A percentile compares a stretch with the other conserved stretches of the same genome.
These are phyloP conservation scores for Caenorhabditis angaria DNA, from an alignment of 2,888 invertebrate species.

Conservation along the genomic window DNA sequence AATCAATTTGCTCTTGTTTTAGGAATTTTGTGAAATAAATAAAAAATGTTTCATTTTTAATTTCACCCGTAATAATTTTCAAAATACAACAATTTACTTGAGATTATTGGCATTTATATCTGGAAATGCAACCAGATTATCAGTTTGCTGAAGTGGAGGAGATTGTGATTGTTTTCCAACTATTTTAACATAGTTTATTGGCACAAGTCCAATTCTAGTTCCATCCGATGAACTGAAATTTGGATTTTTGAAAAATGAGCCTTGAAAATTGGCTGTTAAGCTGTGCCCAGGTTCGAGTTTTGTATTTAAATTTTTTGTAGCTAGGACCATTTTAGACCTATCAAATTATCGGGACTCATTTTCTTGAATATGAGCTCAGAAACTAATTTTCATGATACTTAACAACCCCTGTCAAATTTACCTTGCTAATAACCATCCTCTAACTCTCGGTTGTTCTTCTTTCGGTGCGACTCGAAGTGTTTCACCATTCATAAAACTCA, in stretches of 20 bases:
- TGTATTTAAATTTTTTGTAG: too few species aligned
- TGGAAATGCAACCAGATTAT: conserved; percentile 9
- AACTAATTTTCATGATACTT: too few species aligned
- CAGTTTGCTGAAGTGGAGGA: conserved; percentile 48
- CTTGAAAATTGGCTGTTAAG: too few species aligned
- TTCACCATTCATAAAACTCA: conserved; percentile 83
- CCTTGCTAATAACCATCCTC: conserved; percentile 76
- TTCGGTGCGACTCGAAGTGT: conserved; percentile 83
- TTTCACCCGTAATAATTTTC: conserved; percentile 17
- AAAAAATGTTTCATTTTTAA: neutral
- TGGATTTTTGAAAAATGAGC: too few species aligned
- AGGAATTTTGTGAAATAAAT: neutral
- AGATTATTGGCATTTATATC: neutral
- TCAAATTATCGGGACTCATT: too few species aligned
- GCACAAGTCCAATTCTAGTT: conserved; percentile 75
- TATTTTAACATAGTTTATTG: conserved; percentile 77
- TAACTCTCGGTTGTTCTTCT: conserved; percentile 80
- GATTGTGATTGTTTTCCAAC: conserved; percentile 70
- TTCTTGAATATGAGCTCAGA: too few species aligned
- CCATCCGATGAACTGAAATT: conserved; percentile 74
- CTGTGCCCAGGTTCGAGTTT: too few species aligned
- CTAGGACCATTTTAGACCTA: too few species aligned
- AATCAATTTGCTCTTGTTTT: conserved; percentile 13
- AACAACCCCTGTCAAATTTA: conserved; percentile 14
- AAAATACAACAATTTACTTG: neutral